Evolutionary conservation across 2,888 invertebrate genomes (phyloP).

Genomic region (Rhaphigaster nebulosa): DNA sequence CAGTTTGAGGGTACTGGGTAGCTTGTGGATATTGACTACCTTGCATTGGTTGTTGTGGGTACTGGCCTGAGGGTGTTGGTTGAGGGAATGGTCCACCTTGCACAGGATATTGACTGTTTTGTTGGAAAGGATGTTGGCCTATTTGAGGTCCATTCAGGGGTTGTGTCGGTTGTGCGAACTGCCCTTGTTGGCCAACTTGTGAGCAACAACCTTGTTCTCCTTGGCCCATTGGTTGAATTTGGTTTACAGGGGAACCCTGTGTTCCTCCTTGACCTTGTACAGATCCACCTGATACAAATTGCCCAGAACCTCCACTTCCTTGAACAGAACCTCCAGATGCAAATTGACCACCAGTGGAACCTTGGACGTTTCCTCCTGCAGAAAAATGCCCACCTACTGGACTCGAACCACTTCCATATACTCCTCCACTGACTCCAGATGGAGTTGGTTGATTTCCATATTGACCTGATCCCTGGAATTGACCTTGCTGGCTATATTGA

Average conservation of each 20-base stretch:
- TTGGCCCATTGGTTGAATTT: background rate
- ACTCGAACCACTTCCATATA: background rate
- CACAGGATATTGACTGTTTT: background rate
- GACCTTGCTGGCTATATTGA: constrained; percentile 28
- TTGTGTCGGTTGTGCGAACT: background rate
- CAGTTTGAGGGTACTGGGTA: background rate
- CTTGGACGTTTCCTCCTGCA: constrained; percentile 60
- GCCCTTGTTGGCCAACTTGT: constrained; percentile 4
- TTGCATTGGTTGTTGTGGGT: constrained; percentile 29
- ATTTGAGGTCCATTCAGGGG: background rate
- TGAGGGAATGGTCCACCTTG: background rate
- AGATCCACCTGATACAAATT: constrained; percentile 22
- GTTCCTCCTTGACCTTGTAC: constrained; percentile 41
- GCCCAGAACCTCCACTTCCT: constrained; percentile 53
- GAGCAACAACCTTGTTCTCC: background rate
- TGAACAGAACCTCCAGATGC: constrained; percentile 59
- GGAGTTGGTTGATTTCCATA: background rate
- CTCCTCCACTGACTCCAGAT: background rate
- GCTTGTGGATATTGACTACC: constrained; percentile 9
- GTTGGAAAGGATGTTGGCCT: background rate
- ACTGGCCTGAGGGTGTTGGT: background rate
- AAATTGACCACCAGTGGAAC: constrained; percentile 59
- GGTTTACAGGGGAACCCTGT: background rate
- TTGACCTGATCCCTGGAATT: background rate
- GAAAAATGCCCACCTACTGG: constrained; percentile 56